Base-by-base conservation (phyloP, 2,797 vertebrate species). In the Dromococcyx pavoninus region DNA sequence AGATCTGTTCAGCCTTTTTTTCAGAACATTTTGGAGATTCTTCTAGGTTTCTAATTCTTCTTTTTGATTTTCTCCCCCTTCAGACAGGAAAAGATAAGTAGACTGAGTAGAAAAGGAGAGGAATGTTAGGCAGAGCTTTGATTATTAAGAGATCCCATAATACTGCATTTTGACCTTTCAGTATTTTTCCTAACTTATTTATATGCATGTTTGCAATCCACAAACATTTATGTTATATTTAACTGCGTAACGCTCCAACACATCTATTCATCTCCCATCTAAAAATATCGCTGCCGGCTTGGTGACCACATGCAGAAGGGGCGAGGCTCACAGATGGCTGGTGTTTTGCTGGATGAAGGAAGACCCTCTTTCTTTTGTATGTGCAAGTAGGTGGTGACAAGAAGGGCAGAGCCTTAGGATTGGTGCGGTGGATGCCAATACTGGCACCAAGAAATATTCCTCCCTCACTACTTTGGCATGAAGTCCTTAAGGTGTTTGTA, bases 101-200 rank as follows among this genome's bases (percentile, higher is more conserved):
- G n/a, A 57, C 30, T 50, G 70, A 87, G n/a, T 10, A 56, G 64
- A 72, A 48, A 70, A 73, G 56, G 13, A 51, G 22, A 73, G 39
- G 30, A 58, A 25, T 44, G 41, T 65, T 61, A 46, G 8, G 14
- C 16, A 92, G n/a, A 41, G 19, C 19, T 81, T 76, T 87, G 39
- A 21, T 60, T 70, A 10, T 56, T 46, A 39, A 76, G 65, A 73
- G 71, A 37, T 85, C 43, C 62, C 30, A 17, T 54, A 33, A 43
- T 70, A 35, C n/a, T 81, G 13, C 3, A 0, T 87, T 86, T 89
- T 81, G 74, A 90, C 67, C 70, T 96, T 84, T 89, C 48, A 69
- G 25, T 90, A 53, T 80, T 95, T 93, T 91, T 88, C 32, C 18
- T 24, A 37, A 60, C 75, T 92, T 78, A 46, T 92, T 91, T 85